These are phyloP conservation scores for Phorcus lineatus DNA, from an alignment of 2,888 invertebrate species.

Conservation along the genomic window DNA sequence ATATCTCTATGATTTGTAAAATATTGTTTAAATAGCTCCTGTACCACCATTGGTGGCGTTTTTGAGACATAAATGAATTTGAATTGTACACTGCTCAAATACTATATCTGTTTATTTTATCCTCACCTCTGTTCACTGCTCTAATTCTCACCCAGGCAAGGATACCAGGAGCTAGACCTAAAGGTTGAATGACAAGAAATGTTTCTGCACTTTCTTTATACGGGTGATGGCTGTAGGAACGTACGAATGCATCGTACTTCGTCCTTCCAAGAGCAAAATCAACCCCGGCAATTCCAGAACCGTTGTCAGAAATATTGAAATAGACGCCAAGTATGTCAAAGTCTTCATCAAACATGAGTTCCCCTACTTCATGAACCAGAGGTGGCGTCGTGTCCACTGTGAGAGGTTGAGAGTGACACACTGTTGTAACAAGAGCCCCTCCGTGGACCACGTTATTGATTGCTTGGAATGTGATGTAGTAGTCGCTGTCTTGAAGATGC, in stretches of 20 bases:
- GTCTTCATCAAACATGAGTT: conserved; percentile 58
- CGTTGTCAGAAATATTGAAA: conserved; percentile 47
- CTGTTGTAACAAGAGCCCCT: too few species aligned
- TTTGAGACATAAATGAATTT: too few species aligned
- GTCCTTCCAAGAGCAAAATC: conserved; percentile 62
- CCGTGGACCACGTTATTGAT: too few species aligned
- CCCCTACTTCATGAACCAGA: conserved; percentile 46
- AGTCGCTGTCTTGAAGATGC: conserved; percentile 53
- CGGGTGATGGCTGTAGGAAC: conserved; percentile 45
- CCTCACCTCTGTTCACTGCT: conserved; percentile 59
- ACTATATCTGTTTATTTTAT: too few species aligned
- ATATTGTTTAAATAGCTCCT: too few species aligned
- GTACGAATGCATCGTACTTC: conserved; percentile 53
- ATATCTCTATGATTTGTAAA: too few species aligned
- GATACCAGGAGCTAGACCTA: conserved; percentile 53
- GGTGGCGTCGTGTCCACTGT: conserved; percentile 60
- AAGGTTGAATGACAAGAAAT: conserved; percentile 52
- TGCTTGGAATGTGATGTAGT: too few species aligned
- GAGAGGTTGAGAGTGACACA: too few species aligned
- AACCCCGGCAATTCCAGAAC: conserved; percentile 51
- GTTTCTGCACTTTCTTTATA: conserved; percentile 34
- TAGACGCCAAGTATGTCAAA: too few species aligned
- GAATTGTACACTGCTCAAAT: too few species aligned
- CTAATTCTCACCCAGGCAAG: conserved; percentile 60
- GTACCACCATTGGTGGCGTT: too few species aligned